Base-by-base conservation (phyloP, 2,797 vertebrate genomes). In the Sebastes alutus region DNA sequence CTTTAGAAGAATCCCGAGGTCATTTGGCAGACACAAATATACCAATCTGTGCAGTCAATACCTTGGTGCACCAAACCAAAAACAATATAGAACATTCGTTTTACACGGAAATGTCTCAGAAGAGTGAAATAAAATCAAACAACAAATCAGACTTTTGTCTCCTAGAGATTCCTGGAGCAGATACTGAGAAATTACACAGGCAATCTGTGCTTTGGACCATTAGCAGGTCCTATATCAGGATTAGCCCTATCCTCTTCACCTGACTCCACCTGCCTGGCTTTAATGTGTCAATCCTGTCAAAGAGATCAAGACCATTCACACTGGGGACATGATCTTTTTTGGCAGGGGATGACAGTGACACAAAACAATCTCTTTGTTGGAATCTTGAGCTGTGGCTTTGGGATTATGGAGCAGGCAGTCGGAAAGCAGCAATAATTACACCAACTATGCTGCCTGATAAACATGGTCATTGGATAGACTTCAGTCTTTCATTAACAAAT, bases 311-410 rank as follows among this genome's bases (percentile, higher is more conserved):
- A 84, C 71, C 67, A 61, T 71, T 81, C 68, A 59, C 80, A 78
- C 72, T 56, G 74, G 70, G 49, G 83, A 75, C 62, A 69, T 9
- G 23, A 20, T 54, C 62, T 65, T 76, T 83, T 84, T 80, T 89
- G 78, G 77, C 80, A 87, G 80, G 72, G 55, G 86, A 78, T 84
- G 75, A 93, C 83, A 84, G 81, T 64, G 82, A 85, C 73, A 88
- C 81, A 86, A 80, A 91, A 84, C 84, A 87, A 85, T 83, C 75
- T 88, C 75, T 84, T 70, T 73, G 83, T 68, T 77, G 76, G 70
- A 85, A 92, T 79, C 73, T 82, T 66, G 20, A 49, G 58, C 49
- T 64, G 6, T 22, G 32, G 78, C 38, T 83, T 67, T 63, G 11
- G 49, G 64, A 80, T 73, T 65, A 69, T 14, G 8, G 13, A 61